These are phyloP conservation scores for Arctocebus calabarensis DNA, from an alignment of 2,797 vertebrate genomes.

Conservation along the genomic window DNA sequence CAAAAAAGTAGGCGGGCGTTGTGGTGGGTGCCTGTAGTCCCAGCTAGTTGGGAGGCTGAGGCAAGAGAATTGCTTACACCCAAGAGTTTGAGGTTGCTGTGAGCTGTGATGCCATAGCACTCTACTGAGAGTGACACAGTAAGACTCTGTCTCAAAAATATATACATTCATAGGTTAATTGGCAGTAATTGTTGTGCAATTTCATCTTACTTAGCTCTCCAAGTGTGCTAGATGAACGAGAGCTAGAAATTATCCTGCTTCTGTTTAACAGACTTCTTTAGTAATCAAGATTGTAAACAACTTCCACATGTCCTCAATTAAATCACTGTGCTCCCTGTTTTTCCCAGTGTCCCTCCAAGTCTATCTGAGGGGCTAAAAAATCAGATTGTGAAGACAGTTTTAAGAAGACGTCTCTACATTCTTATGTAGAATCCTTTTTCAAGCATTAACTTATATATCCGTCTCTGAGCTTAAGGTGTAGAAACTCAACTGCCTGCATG, in stretches of 20 bases:
- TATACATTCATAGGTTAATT: neutral
- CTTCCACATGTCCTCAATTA: neutral
- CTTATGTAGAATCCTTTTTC: neutral
- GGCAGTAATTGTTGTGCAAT: neutral
- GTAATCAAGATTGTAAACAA: neutral
- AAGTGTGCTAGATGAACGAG: neutral
- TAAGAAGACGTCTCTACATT: neutral
- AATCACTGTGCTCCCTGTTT: neutral
- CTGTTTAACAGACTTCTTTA: constrained; percentile 14
- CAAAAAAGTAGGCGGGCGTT: too few species aligned
- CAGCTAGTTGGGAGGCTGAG: too few species aligned
- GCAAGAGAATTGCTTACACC: too few species aligned
- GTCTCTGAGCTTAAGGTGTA: neutral
- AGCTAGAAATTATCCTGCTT: neutral
- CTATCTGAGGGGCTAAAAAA: neutral
- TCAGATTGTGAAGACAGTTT: neutral
- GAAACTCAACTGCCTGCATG: neutral
- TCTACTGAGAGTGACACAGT: too few species aligned
- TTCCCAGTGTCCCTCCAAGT: neutral
- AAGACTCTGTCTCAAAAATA: too few species aligned
- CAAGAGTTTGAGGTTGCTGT: too few species aligned
- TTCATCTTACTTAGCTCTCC: neutral
- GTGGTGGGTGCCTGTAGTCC: too few species aligned
- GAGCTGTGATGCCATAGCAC: too few species aligned
- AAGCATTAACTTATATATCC: neutral